These are phyloP conservation scores for Mastomys natalensis DNA, from an alignment of 2,113 vertebrate species.

Conservation along the genomic window DNA sequence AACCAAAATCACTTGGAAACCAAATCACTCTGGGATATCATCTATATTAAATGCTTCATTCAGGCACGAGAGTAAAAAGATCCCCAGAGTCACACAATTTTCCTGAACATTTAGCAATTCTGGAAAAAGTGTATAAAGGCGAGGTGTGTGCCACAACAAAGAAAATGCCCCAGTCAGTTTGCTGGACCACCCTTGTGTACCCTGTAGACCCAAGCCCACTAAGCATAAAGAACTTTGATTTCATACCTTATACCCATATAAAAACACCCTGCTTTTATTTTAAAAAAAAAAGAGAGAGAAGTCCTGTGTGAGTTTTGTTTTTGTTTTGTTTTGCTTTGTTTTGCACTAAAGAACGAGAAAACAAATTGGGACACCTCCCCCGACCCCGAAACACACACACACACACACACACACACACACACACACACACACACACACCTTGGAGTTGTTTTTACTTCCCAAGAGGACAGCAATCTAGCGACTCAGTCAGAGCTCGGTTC, in stretches of 20 bases:
- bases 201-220: neutral
- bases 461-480: neutral
- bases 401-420: too few species aligned
- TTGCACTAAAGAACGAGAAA: neutral
- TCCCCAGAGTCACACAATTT: neutral
- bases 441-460: neutral
- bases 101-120: neutral
- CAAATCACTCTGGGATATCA: neutral
- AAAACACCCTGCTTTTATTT: neutral
- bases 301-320: neutral
- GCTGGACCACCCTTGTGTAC: neutral
- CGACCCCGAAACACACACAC: too few species aligned
- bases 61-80: neutral
- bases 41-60: neutral
- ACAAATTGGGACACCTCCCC: neutral
- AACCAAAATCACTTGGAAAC: constrained; percentile 4
- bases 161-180: neutral
- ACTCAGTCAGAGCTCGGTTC: neutral
- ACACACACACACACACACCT: neutral
- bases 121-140: neutral
- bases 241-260: neutral
- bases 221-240: neutral
- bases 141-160: neutral
- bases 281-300: constrained; percentile 60
- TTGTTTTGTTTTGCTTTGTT: neutral